Percentiles rank a stretch among this genome's conserved stretches.
Conservation (phyloP, 2,888 invertebrate genomes). For the Hetaerina titia region DNA sequence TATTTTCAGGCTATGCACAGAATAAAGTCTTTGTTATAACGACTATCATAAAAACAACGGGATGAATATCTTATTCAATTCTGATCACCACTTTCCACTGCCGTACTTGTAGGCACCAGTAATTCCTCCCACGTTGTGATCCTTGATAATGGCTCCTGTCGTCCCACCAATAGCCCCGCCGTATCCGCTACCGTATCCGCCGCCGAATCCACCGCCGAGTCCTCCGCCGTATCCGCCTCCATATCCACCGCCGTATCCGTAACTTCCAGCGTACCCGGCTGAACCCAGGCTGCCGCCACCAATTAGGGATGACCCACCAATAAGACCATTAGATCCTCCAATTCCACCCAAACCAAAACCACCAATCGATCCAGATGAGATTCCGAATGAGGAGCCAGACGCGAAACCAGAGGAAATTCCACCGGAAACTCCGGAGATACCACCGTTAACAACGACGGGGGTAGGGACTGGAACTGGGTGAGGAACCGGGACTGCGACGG, state of each 20-base stretch:
- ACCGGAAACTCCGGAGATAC: neutral
- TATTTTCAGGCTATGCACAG: neutral
- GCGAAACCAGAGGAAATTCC: neutral
- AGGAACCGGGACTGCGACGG: conserved; percentile 80
- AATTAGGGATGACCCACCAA: too few species aligned
- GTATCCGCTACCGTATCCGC: neutral
- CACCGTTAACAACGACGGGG: conserved; percentile 80
- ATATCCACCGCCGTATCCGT: neutral
- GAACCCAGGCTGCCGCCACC: too few species aligned
- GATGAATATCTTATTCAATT: neutral
- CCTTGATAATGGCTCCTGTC: neutral
- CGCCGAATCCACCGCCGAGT: neutral
- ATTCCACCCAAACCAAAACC: neutral
- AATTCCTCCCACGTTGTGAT: conserved; percentile 24
- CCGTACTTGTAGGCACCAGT: conserved; percentile 13
- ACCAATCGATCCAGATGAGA: conserved; percentile 77
- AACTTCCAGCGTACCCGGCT: too few species aligned
- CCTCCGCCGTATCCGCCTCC: neutral
- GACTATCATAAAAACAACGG: neutral
- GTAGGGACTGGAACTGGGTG: conserved; percentile 80
- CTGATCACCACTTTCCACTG: neutral
- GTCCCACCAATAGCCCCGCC: neutral
- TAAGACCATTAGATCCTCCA: neutral
- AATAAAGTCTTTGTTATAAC: neutral
- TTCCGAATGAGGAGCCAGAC: conserved; percentile 76